Percentiles rank a stretch among this genome's conserved stretches.
Conservation (phyloP, 2,113 vertebrate species). For the Lagopus muta region DNA sequence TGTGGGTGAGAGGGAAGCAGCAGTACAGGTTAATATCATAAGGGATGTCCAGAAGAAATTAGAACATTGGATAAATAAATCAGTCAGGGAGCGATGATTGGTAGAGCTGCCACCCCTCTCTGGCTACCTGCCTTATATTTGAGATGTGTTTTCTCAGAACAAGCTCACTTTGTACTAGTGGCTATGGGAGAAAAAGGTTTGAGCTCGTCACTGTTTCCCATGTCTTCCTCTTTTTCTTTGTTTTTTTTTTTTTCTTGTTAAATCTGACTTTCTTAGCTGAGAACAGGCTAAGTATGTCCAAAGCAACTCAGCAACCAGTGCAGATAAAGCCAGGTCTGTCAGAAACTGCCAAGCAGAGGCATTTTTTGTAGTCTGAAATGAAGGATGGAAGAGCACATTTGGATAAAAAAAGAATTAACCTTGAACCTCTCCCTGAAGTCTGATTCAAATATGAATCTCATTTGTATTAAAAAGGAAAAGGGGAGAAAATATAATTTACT, state of each 20-base stretch:
- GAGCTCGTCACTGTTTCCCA: not conserved
- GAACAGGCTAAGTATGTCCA: not conserved
- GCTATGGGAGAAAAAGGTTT: not conserved
- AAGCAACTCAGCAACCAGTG: not conserved
- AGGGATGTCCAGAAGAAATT: accelerated
- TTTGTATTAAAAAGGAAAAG: not conserved
- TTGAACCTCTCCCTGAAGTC: not conserved
- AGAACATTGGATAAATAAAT: not conserved
- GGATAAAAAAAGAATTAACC: conserved; percentile 13
- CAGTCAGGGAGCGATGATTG: not conserved
- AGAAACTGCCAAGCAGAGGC: not conserved
- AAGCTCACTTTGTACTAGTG: not conserved
- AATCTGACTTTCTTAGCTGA: not conserved
- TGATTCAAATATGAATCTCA: conserved; percentile 23
- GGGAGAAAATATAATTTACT: not conserved
- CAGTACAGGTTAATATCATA: not conserved
- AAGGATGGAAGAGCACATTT: not conserved
- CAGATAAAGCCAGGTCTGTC: not conserved
- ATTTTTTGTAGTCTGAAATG: conserved; percentile 10
- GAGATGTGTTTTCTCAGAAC: not conserved
- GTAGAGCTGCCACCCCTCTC: not conserved
- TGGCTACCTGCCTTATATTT: not conserved
- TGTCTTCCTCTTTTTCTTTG: accelerated
- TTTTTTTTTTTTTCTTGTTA: too few species aligned
- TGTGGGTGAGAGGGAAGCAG: not conserved